Evolutionary conservation across 2,113 vertebrate species (phyloP).

Genomic region (Asarcornis scutulata): DNA sequence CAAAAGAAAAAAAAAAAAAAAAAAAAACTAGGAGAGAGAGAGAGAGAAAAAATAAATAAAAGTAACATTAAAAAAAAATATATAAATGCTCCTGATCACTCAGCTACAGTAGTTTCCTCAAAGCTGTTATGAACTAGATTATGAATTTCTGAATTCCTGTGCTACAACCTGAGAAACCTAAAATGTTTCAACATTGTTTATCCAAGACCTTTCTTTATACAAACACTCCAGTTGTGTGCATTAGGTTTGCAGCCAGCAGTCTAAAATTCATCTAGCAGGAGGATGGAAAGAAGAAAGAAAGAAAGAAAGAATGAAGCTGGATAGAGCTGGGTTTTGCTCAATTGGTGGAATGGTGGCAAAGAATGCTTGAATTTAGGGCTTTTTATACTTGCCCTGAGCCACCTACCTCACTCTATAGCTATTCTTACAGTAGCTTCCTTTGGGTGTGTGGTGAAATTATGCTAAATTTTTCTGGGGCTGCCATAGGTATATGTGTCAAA

Average conservation of each 20-base stretch:
- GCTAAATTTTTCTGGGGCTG: background rate
- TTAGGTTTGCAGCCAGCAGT: background rate
- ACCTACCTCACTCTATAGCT: background rate
- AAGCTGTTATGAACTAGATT: background rate
- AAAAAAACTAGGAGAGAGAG: no score
- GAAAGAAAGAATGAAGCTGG: background rate
- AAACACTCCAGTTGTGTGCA: background rate
- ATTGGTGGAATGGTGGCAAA: background rate
- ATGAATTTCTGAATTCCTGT: background rate
- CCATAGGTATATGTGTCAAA: background rate
- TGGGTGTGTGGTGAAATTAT: background rate
- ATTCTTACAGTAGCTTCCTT: background rate
- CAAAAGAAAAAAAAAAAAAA: no score
- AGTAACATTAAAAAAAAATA: no score
- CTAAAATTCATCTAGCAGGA: background rate
- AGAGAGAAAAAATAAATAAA: no score
- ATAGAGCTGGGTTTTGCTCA: background rate
- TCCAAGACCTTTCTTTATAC: background rate
- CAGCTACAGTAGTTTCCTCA: background rate
- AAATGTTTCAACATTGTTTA: background rate
- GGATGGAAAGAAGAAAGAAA: background rate
- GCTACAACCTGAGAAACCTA: background rate
- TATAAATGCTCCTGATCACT: background rate
- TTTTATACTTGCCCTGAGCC: background rate
- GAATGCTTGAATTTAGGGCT: accelerated